A percentile compares a stretch with the other conserved stretches of the same genome.
Evolutionary conservation across 1,140 invertebrate genomes (phyloP).

Genomic region (Cotesia typhae): DNA sequence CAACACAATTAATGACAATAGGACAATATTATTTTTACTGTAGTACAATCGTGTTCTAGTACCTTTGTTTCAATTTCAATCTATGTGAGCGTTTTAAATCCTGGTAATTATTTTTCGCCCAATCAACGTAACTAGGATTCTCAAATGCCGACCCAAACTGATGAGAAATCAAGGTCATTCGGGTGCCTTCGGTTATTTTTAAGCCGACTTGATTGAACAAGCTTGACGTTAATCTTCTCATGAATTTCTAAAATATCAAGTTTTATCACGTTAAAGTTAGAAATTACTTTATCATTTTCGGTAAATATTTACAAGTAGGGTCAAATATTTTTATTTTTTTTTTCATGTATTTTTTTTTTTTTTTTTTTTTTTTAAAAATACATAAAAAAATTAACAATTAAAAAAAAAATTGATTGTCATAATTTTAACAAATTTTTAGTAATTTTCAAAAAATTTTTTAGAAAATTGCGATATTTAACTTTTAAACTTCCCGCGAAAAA

Average conservation of each 20-base stretch:
- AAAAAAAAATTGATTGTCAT: too few species aligned
- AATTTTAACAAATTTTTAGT: too few species aligned
- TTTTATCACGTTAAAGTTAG: neutral
- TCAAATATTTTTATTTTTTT: too few species aligned
- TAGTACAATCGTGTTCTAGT: neutral
- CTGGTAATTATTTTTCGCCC: constrained; percentile 43
- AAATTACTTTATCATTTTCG: too few species aligned
- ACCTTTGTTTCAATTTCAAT: constrained; percentile 30
- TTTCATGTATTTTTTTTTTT: too few species aligned
- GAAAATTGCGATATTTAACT: too few species aligned
- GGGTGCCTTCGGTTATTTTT: constrained; percentile 55
- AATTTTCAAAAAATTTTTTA: too few species aligned
- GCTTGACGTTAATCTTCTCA: constrained; percentile 50
- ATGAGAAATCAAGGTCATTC: constrained; percentile 62
- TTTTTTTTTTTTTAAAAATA: too few species aligned
- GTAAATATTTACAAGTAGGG: too few species aligned
- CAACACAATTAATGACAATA: neutral
- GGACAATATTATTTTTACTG: too few species aligned
- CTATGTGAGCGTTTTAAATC: constrained; percentile 20
- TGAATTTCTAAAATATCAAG: constrained; percentile 50
- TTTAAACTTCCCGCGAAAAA: too few species aligned
- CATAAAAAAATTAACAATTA: too few species aligned
- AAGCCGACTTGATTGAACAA: constrained; percentile 47
- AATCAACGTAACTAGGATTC: constrained; percentile 47
- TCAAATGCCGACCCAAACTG: constrained; percentile 53